Conservation (phyloP, 2,888 invertebrate genomes). For the Eristalis tenax region DNA sequence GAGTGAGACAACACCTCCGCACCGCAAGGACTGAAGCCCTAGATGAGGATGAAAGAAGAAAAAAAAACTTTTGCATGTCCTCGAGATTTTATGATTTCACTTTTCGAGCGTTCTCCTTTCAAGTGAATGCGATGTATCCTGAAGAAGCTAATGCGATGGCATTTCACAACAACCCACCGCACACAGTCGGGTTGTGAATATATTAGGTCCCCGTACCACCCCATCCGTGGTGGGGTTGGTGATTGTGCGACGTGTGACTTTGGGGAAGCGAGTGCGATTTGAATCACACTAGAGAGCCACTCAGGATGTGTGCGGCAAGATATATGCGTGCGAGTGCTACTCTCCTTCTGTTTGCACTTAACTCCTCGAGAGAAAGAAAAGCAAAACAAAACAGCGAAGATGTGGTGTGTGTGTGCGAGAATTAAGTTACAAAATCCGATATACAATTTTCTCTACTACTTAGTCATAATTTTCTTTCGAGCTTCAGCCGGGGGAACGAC, state of each 20-base stretch:
- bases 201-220: not conserved
- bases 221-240: not conserved
- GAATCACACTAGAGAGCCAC: conserved; percentile 59
- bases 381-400: conserved; percentile 15
- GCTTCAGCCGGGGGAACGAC: not conserved
- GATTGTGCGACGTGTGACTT: conserved; percentile 45
- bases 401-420: conserved; percentile 21
- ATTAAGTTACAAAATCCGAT: conserved; percentile 56
- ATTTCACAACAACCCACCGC: conserved; percentile 23
- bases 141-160: conserved; percentile 64
- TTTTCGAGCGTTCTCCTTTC: conserved; percentile 44
- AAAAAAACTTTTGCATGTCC: conserved; percentile 50
- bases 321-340: not conserved
- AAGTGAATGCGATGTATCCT: conserved; percentile 56
- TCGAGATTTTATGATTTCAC: conserved; percentile 69
- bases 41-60: not conserved
- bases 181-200: not conserved
- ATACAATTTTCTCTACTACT: conserved; percentile 39
- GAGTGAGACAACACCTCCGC: not conserved
- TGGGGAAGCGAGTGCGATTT: conserved; percentile 34
- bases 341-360: conserved; percentile 43
- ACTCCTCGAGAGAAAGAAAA: conserved; percentile 24
- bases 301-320: conserved; percentile 26
- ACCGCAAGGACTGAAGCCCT: not conserved
- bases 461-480: conserved; percentile 42